Base-by-base conservation (phyloP, 2,888 invertebrate genomes). In the Synanthedon formicaeformis region DNA sequence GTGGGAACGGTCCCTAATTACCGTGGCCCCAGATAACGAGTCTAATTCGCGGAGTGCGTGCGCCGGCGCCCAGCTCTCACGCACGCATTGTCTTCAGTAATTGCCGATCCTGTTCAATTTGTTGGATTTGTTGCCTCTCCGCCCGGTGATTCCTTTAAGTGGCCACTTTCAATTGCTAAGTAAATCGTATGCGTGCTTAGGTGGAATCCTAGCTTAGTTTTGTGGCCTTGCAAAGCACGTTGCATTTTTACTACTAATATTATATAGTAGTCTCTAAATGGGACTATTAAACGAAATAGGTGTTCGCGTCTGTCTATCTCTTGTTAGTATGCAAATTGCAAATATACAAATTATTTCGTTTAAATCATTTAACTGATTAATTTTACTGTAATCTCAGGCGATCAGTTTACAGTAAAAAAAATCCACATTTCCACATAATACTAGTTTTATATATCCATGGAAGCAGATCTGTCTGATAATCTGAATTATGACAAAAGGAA, bases 11-110 rank as follows among this genome's bases (percentile, higher is more conserved):
- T 69, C 55, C 84, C 84, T 86, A 86, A 86, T 86, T 85, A 81
- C 81, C 75, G 66, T 65, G 56, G 73, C 73, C 71, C 78, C 75
- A 73, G 76, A 77, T 81, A 86, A 85, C 84, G 76, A 81, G 82
- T 79, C 83, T 83, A 85, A 85, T 87, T 85, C 86, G 84, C 83
- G 80, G 69, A 71, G 80, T 81, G 84, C 85, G 82, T 81, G 84
- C 81, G 73, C 75, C 70, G 76, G 77, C 78, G 75, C 78, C 73
- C 66, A 58, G 64, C 77, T 81, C 85, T 85, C 85, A 84, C 86
- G 85, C 85, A 85, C 83, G 84, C 84, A 85, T 85, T 86, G 86
- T 86, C 83, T 84, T 82, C 84, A 66, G 83, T 87, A 87, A 86
- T 87, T 86, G 86, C 84, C 81, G 81, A 81, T 83, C 81, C 85